Base-by-base conservation (phyloP, 2,888 invertebrate species). In the Chalcis sispes region DNA sequence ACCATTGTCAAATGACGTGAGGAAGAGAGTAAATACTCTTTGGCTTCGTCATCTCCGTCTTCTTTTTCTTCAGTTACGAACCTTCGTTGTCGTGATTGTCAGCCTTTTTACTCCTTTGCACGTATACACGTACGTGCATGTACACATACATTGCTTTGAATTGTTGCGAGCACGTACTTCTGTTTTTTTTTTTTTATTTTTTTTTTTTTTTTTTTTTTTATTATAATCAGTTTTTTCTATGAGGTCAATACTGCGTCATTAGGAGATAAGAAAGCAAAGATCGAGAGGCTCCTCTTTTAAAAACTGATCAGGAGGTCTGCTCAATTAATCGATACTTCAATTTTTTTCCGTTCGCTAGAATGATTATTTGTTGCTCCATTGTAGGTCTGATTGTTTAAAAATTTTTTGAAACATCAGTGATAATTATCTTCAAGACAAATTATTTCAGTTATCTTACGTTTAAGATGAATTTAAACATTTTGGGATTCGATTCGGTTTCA, bases 81-180 rank as follows among this genome's bases (percentile, higher is more conserved):
- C 42, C 62, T 67, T 77, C 76, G 71, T 77, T 74, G 74, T 71
- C 50, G 40, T 77, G 72, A 75, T 78, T 73, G 74, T 77, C 74
- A 71, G 74, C 77, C 66, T 66, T 64, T 52, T 48, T 7, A 0
- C 23, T 46, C 50, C 32, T 25, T 64, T 46, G 29, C 29, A 52
- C 32, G 52, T 48, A 50, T 32, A 29, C 20, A 67, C 32, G 7
- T 36, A 18, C n/a, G n/a, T n/a, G n/a, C n/a, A n/a, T n/a, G n/a
- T 27, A 67, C 25, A 61, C 40, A 54, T 5, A 54, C 23, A 54
- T 4, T 62, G 58, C 40, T 64, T 58, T 58, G 29, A 25, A 59
- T 42, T 2, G 20, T 48, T 20, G 50, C 18, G 15, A 2, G 42
- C 36, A 42, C 67, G 13, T 4, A 32, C 36, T 32, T 15, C 13